Evolutionary conservation across 1,140 invertebrate species (phyloP).

Genomic region (Maconellicoccus hirsutus): DNA sequence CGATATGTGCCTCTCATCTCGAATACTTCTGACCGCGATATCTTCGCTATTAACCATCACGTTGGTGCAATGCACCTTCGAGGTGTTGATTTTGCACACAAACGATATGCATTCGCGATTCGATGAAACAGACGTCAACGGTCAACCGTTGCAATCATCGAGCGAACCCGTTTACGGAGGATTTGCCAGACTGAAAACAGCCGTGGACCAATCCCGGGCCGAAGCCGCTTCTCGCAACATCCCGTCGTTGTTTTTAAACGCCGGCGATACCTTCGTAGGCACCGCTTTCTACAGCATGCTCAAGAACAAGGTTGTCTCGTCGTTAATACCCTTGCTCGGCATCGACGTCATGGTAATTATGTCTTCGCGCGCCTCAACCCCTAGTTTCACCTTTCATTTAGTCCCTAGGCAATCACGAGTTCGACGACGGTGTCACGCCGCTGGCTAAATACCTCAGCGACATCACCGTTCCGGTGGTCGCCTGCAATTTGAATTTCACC

Average conservation of each 20-base stretch:
- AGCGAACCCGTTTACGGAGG: conserved; percentile 44
- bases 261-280: conserved; percentile 84
- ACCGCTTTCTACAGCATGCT: conserved; percentile 69
- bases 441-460: conserved; percentile 62
- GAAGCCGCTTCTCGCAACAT: conserved; percentile 39
- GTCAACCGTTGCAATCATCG: conserved; percentile 11
- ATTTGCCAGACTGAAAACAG: conserved; percentile 56
- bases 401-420: conserved; percentile 92
- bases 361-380: background rate
- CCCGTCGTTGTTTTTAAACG: conserved; percentile 57
- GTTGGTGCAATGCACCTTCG: background rate
- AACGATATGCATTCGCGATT: conserved; percentile 84
- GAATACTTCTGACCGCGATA: no score
- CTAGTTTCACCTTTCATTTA: no score
- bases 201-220: conserved; percentile 45
- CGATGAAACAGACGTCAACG: conserved; percentile 46
- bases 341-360: conserved; percentile 76
- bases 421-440: conserved; percentile 65
- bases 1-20: no score
- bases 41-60: no score
- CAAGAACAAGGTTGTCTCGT: conserved; percentile 60
- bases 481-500: conserved; percentile 60
- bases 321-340: conserved; percentile 61
- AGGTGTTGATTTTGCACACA: conserved; percentile 57
- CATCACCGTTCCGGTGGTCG: conserved; percentile 49